Conservation (phyloP, 2,797 vertebrate species). For the Microctenopoma lineatum region DNA sequence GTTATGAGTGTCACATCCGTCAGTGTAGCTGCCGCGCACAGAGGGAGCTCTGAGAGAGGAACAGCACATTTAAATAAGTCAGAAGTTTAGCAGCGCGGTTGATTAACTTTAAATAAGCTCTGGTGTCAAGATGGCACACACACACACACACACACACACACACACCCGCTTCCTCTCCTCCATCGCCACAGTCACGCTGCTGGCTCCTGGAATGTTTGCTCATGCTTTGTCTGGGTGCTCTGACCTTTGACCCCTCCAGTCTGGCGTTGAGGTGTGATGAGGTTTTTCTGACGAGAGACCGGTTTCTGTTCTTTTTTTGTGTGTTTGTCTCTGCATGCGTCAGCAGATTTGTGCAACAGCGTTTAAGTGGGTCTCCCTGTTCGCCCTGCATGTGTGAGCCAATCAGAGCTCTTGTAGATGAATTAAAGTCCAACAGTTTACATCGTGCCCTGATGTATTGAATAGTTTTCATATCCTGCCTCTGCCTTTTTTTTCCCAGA, state of each 20-base stretch:
- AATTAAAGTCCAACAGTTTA: no score
- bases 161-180: conserved; percentile 19
- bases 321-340: conserved; percentile 35
- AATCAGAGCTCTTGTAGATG: no score
- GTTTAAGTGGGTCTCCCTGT: no score
- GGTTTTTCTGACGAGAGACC: conserved; percentile 23
- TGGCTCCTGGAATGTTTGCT: conserved; percentile 46
- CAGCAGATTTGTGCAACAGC: conserved; percentile 7
- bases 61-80: conserved; percentile 68
- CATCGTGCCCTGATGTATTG: no score
- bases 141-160: background rate
- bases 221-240: conserved; percentile 5
- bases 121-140: conserved; percentile 37
- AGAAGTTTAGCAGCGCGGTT: conserved; percentile 45
- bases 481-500: background rate
- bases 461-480: no score
- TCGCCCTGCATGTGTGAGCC: no score
- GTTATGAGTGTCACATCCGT: conserved; percentile 2
- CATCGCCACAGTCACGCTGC: background rate
- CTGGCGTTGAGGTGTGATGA: conserved; percentile 17
- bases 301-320: conserved; percentile 28
- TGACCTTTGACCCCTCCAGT: conserved; percentile 47
- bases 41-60: conserved; percentile 25
- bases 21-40: conserved; percentile 10
- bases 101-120: conserved; percentile 71